Evolutionary conservation across 1,140 invertebrate genomes (phyloP).

Genomic region (Danaus plexippus): DNA sequence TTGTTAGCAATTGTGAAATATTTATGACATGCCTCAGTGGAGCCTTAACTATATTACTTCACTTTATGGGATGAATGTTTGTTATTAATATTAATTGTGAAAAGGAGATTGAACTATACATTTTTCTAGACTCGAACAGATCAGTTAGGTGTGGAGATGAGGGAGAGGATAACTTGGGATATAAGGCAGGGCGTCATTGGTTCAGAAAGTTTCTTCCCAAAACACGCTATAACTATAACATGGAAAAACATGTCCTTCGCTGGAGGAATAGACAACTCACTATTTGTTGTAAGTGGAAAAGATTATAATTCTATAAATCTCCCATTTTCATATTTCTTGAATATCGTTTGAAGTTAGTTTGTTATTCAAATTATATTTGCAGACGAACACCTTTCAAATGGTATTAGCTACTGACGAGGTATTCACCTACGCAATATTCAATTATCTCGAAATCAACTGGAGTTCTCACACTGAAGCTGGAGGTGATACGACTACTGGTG

Average conservation of each 20-base stretch:
- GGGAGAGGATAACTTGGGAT: conserved; percentile 90
- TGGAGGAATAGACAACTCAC: conserved; percentile 86
- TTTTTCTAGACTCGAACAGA: conserved; percentile 77
- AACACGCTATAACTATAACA: conserved; percentile 92
- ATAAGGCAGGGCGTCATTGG: conserved; percentile 93
- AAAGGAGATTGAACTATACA: background rate
- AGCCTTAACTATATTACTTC: no score
- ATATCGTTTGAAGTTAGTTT: no score
- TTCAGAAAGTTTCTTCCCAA: conserved; percentile 89
- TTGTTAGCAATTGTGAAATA: no score
- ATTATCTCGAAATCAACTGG: conserved; percentile 93
- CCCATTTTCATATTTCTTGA: no score
- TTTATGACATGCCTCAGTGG: no score
- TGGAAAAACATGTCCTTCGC: conserved; percentile 97
- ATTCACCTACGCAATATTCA: conserved; percentile 94
- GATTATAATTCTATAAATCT: no score
- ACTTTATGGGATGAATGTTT: background rate
- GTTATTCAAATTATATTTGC: conserved; percentile 22
- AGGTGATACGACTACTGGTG: conserved; percentile 88
- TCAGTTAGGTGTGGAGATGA: conserved; percentile 87
- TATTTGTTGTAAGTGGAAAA: conserved; percentile 76
- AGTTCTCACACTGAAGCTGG: conserved; percentile 92
- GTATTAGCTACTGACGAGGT: conserved; percentile 94
- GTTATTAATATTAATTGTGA: conserved; percentile 1
- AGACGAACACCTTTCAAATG: conserved; percentile 97